Evolutionary conservation across 2,797 vertebrate species (phyloP), one percentile per base, ranked within the genome.

Genomic region (Enteromius treurensis): DNA sequence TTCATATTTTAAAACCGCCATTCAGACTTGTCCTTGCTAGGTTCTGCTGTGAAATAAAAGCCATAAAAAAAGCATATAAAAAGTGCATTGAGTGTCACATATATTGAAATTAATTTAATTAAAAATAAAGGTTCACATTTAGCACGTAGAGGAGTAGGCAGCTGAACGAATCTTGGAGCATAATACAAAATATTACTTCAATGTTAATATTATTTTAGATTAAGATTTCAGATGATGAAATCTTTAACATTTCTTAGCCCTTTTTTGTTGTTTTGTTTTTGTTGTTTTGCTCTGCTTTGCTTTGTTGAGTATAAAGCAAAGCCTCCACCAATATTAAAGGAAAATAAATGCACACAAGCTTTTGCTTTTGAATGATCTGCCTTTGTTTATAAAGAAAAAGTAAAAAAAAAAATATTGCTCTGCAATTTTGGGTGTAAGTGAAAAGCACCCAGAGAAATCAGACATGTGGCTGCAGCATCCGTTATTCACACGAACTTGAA

Each of bases 381-480:
- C 79, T 85, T 78, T 86, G 80, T 64, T 68, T 62, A 51, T 42
- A 21, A 78, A 19, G 79, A 85, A 86, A 58, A 88, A 32, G 80
- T 77, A 21, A 40, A 40, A 82, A 82, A 34, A 37, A 75, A 83
- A 82, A n/a, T 51, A 37, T 77, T 51, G 65, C 79, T 69, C 53
- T 80, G 79, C 75, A 69, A 79, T 84, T 65, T 68, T 15, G n/a
- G 17, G 51, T 80, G 47, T 64, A 75, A 77, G 77, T 77, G 37
- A 77, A 53, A 69, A 67, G 15, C 15, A 77, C 77, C 73, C 78
- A 77, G 79, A 64, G 76, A 75, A 86, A 90, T 88, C 85, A 89
- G 89, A 89, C 85, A 51, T 14, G 40, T 51, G 53, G 37, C 76
- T 67, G 78, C 29, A 85, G 89, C 88, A 90, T 88, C 77, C 73